Evolutionary conservation across 2,113 vertebrate species (phyloP), one percentile per base, ranked within the genome.

Genomic region (Pheucticus melanocephalus): DNA sequence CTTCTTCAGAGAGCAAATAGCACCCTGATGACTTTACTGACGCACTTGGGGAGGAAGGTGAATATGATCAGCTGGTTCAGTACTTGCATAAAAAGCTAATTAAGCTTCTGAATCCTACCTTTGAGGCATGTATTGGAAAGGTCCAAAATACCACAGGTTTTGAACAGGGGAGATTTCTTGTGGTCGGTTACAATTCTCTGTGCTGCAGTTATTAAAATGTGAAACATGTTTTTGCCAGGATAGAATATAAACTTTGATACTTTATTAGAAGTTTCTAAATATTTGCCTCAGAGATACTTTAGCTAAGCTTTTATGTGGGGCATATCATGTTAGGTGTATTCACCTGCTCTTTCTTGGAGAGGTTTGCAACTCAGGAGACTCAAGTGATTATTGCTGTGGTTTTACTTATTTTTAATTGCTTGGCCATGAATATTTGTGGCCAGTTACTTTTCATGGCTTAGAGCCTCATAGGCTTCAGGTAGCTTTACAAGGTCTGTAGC

Each of bases 1-100:
- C 37, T 37, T 91, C 90, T 96, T 81, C 73, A 40, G 93, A 77
- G 72, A 42, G 66, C 54, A 83, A 66, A 88, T 51, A 88, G 86
- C 68, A 81, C 96, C 95, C 90, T 94, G 85, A 76, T 96, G 97
- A 71, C 83, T 97, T 95, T 90, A 89, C 69, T 97, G 94, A 97
- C 5, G 50, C 53, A 93, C 60, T 60, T 92, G 80, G 94, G 96
- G 91, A 97, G 78, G 78, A 86, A 90, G 82, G 82, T 86, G 86
- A 70, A 79, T 59, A 48, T 22, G n/a, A 91, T 94, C 81, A 96
- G 84, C 94, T 97, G 79, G 47, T 75, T 96, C 68, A 77, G 50
- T 79, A 35, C 60, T 80, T 93, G 61, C 39, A 40, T 54, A 16
- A 60, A 90, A 78, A 86, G 50, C 93, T 97, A 95, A 92, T 98